Base-by-base conservation (phyloP, 2,888 invertebrate genomes). In the Calliphora vomitoria region DNA sequence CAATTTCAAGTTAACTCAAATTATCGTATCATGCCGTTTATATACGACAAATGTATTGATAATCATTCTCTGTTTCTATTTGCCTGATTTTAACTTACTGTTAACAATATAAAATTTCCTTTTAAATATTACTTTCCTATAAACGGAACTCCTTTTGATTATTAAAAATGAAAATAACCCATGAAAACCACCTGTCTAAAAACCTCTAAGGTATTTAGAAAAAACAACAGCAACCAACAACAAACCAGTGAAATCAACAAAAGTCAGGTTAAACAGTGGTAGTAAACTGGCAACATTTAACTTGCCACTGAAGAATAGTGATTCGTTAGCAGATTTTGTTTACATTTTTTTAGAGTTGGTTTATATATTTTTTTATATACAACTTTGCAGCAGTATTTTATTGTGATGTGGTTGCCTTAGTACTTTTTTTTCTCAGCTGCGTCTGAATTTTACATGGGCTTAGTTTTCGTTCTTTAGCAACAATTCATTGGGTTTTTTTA, bases 151-250 rank as follows among this genome's bases (percentile, higher is more conserved):
- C 20, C 47, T 6, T 20, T 6, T 38, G 38, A 41, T 6, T n/a
- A 15, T 50, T 47, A 44, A 47, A 55, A 35, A 62, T 31, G 50
- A 31, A 69, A 58, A 55, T 4, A 25, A 60, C 74, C 58, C 8
- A 0, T 15, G 25, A 44, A 60, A 74, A 68, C 10, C 47, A 74
- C 66, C 58, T 82, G 82, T 74, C 20, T 82, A 55, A 74, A 68
- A 82, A 58, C 18, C 75, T 74, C 82, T 35, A 55, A 82, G 66
- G 82, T 60, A 82, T 82, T 82, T 44, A 53, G n/a, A 44, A 66
- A 20, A 18, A 68, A 47, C 31, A 78, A 80, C 78, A 68, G 11
- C 20, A 55, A 35, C 58, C 55, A 60, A n/a, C 35, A 25, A 38
- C 25, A 71, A 72, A 82, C 69, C 66, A 74, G 20, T 41, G 31